Conservation (phyloP, 2,797 vertebrate species). For the Acanthis flammea region DNA sequence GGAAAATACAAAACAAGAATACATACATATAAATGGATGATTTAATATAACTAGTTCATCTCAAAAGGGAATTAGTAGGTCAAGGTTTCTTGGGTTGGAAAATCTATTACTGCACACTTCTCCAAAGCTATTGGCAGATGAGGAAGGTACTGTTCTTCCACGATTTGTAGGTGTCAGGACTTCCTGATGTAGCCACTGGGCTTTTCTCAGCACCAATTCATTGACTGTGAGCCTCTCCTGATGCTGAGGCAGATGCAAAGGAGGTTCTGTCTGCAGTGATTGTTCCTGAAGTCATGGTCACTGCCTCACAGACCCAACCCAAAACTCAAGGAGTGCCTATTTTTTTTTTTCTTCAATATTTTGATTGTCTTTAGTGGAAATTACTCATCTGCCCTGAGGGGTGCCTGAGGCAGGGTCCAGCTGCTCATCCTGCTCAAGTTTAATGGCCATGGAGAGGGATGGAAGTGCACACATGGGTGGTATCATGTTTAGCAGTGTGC, state of each 20-base stretch:
- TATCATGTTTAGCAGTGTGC: neutral
- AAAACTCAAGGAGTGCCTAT: neutral
- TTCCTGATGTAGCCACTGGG: neutral
- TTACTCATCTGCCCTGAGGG: neutral
- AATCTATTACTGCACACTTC: neutral
- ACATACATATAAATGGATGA: too few species aligned
- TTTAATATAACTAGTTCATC: neutral
- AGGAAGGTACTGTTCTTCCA: neutral
- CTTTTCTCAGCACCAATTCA: neutral
- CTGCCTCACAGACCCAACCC: neutral
- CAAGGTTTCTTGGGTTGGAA: neutral
- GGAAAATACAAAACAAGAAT: neutral
- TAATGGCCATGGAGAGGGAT: neutral
- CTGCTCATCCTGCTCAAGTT: neutral
- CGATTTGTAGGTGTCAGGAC: accelerated
- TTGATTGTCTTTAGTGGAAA: neutral
- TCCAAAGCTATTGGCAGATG: neutral
- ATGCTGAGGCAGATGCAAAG: neutral
- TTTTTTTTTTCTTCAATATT: neutral
- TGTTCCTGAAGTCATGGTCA: neutral
- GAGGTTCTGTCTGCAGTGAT: accelerated
- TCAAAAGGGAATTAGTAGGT: neutral
- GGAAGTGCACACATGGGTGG: neutral
- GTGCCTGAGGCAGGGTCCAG: neutral
- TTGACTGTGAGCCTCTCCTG: neutral